Base-by-base conservation (phyloP, 2,888 invertebrate species). In the Eupithecia pulchellata region DNA sequence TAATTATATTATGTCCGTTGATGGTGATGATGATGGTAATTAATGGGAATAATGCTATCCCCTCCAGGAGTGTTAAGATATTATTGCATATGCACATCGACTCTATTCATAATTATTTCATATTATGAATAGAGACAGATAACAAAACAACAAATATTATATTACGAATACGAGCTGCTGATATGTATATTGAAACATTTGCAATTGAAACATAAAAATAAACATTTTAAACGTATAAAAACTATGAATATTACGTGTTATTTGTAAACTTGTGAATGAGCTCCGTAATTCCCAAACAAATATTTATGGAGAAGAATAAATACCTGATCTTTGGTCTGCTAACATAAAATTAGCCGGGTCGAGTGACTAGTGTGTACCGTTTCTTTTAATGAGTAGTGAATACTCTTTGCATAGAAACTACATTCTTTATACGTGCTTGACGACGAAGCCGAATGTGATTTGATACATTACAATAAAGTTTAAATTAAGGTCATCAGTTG, bases 91-190 rank as follows among this genome's bases (percentile, higher is more conserved):
- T 57, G 42, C 20, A 17, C 17, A 20, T 47, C n/a, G 62, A n/a
- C n/a, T n/a, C n/a, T n/a, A n/a, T n/a, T n/a, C n/a, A n/a, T n/a
- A n/a, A n/a, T n/a, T n/a, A n/a, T n/a, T n/a, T n/a, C n/a, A n/a
- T 62, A 68, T 58, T 66, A 71, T 30, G 27, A 8, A 30, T 34
- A 66, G 63, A 32, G 57, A 61, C 63, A 42, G 55, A 58, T 61
- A 62, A 62, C 68, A 67, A 69, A 75, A 72, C 65, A 74, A 68
- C 74, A 71, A 52, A 69, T 67, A 68, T 69, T 69, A 72, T 13
- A 9, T 67, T 32, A 47, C 42, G 20, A 47, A 20, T 9, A 61
- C 25, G 34, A 61, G 11, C 34, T 61, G 34, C 17, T 60, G 20
- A 32, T 25, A 52, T 20, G 52, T 34, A 61, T 61, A 61, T 61